These are phyloP conservation scores for western clawed frog (Xenopus tropicalis) DNA, from an alignment of 2,113 vertebrate species.

Conservation along the genomic window DNA sequence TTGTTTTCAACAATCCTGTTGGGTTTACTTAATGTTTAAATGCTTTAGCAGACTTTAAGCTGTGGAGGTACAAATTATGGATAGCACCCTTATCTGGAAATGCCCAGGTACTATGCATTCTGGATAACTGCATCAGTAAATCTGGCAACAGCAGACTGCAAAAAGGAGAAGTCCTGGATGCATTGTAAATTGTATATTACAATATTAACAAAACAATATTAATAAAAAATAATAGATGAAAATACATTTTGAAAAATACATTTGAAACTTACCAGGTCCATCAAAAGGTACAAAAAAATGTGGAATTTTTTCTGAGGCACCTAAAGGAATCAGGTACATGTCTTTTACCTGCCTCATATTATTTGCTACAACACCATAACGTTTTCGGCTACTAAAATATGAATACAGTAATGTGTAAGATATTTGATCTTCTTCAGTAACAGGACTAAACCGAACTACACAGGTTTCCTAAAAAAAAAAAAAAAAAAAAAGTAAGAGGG, in stretches of 20 bases:
- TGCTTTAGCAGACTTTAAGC: too few species aligned
- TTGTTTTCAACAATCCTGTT: too few species aligned
- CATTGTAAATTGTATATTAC: too few species aligned
- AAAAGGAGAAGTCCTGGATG: too few species aligned
- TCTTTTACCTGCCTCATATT: conserved; percentile 96
- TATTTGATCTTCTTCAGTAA: conserved; percentile 96
- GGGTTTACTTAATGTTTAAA: too few species aligned
- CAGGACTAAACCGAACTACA: conserved; percentile 90
- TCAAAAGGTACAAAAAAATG: conserved; percentile 97
- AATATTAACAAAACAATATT: too few species aligned
- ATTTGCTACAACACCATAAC: conserved; percentile 94
- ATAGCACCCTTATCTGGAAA: too few species aligned
- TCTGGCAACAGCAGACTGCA: too few species aligned
- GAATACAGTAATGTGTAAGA: conserved; percentile 91
- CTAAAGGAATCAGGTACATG: conserved; percentile 96
- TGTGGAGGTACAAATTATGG: too few species aligned
- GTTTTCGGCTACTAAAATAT: conserved; percentile 95
- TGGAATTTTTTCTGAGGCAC: conserved; percentile 90
- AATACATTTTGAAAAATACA: not conserved
- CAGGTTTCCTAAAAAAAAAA: conserved; percentile 84
- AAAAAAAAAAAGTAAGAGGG: conserved; percentile 37
- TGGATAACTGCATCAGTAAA: too few species aligned
- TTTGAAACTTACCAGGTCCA: conserved; percentile 83
- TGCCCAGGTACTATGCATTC: too few species aligned
- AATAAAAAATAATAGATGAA: not conserved